These are phyloP conservation scores for Oligia fasciuncula DNA, from an alignment of 2,888 invertebrate species.

Conservation along the genomic window DNA sequence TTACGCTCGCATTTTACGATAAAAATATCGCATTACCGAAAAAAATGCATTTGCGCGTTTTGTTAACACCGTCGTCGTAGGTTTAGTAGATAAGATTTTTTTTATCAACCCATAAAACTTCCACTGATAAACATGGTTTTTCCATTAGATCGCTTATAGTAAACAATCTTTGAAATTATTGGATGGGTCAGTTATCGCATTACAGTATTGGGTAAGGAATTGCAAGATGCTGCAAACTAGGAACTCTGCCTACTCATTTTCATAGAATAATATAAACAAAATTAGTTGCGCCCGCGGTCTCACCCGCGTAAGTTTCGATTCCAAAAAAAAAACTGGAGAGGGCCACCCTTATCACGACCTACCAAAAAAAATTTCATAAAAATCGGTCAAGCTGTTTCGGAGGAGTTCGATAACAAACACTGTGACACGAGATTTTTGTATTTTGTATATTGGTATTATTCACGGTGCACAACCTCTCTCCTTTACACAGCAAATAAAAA, in stretches of 20 bases:
- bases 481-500: background rate
- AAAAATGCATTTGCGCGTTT: constrained; percentile 8
- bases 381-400: too few species aligned
- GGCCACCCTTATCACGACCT: too few species aligned
- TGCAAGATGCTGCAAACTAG: background rate
- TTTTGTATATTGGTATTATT: background rate
- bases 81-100: background rate
- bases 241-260: too few species aligned
- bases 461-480: background rate
- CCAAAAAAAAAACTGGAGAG: too few species aligned
- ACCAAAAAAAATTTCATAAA: too few species aligned
- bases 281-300: too few species aligned
- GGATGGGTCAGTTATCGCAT: background rate
- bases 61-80: background rate
- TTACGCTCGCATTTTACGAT: constrained; percentile 8
- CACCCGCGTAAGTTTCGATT: too few species aligned
- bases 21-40: constrained; percentile 1
- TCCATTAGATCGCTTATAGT: background rate
- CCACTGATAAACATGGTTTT: background rate
- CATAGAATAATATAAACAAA: background rate
- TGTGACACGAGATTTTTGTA: background rate
- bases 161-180: background rate
- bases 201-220: background rate
- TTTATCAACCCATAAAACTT: constrained; percentile 28
- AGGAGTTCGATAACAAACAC: too few species aligned